Base-by-base conservation (phyloP, 2,888 invertebrate species). In the Drosophila setosimentum region DNA sequence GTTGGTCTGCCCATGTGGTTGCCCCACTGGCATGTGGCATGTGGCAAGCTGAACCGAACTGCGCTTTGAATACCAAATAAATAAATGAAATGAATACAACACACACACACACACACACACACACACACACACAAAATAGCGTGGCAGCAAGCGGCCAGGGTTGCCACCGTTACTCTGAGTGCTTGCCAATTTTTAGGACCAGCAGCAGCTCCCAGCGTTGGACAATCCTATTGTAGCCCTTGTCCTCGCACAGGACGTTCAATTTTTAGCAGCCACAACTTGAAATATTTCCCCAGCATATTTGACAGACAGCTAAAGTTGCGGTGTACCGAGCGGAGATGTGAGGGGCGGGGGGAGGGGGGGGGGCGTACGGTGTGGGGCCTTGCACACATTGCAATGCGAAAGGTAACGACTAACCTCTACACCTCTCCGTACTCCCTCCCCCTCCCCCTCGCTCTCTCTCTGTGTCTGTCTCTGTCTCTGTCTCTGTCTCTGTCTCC, bases 241-340 rank as follows among this genome's bases (percentile, higher is more conserved):
- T 67, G 33, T 61, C 13, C 50, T 42, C 49, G 61, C 74, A 54
- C 59, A 72, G 78, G 51, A 76, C 68, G 85, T 86, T 86, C 86
- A 87, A 85, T 80, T 85, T 85, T 89, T 85, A 89, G 90, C 90
- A 85, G 83, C 90, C 88, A 87, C 90, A 85, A 89, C 89, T 85
- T 89, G 85, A 89, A 85, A 85, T 85, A 85, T 85, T 85, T 89
- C 86, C 74, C 81, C 68, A 78, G 90, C 86, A 89, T 85, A 85
- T 90, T 85, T 85, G 90, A 85, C 90, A 85, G 85, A 89, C 90
- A 86, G 90, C 78, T 80, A 83, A 89, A 86, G 80, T 88, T 89
- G 88, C 54, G 90, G 87, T 80, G 35, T 37, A 27, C 45, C 42
- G 55, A 40, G 40, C n/a, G 54, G 29, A 37, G 50, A 24, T 37